Evolutionary conservation across 2,888 invertebrate species (phyloP).

Genomic region (Epirrhoe alternata): DNA sequence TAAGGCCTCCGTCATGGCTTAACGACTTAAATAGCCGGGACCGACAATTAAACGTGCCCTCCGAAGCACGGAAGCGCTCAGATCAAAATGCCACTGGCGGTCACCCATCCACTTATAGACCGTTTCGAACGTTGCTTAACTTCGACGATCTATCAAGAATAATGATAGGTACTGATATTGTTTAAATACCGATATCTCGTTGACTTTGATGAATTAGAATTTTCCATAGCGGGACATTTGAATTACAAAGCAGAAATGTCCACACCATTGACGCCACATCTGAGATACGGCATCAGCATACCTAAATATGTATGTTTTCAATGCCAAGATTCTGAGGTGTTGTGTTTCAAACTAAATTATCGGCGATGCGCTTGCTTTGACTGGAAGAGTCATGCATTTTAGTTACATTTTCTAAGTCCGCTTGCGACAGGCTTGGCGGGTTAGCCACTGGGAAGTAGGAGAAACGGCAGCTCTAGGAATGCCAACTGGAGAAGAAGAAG

Average conservation of each 20-base stretch:
- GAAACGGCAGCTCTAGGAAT: constrained; percentile 60
- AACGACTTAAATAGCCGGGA: no score
- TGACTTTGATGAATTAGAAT: constrained; percentile 1
- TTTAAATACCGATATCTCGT: neutral
- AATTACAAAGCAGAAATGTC: neutral
- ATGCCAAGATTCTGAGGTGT: neutral
- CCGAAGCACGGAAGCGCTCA: no score
- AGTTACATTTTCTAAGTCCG: neutral
- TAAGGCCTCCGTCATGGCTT: no score
- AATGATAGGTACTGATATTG: neutral
- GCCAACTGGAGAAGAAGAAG: constrained; percentile 62
- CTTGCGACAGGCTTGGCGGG: constrained; percentile 60
- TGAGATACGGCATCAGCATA: neutral
- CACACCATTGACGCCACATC: neutral
- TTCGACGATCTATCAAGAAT: no score
- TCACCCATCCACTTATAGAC: no score
- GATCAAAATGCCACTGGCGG: no score
- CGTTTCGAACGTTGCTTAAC: no score
- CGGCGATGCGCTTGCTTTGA: neutral
- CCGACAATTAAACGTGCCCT: no score
- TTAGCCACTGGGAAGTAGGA: constrained; percentile 69
- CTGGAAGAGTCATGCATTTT: neutral
- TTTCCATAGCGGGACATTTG: neutral
- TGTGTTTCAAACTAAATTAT: neutral
- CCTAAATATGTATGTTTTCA: neutral